phyloP scores from a whole-genome alignment of 2,113 vertebrate genomes.

The Probosciger aterrimus region DNA sequence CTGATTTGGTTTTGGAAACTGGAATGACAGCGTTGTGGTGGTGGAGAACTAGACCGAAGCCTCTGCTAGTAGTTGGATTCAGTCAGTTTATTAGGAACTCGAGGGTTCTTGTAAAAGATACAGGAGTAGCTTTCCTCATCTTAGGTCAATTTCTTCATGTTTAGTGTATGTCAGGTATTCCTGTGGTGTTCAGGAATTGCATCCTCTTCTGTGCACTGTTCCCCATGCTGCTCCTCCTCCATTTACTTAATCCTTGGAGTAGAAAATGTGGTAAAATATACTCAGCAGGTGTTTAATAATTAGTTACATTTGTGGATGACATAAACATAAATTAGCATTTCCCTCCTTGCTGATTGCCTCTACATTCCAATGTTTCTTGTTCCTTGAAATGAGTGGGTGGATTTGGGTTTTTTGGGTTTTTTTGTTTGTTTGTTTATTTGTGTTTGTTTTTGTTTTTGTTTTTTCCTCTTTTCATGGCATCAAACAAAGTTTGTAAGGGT shows the following conservation, averaged over 20 bases:
- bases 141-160: background rate
- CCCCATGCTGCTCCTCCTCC: background rate
- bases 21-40: background rate
- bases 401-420: background rate
- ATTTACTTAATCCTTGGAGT: accelerated
- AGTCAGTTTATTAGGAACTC: background rate
- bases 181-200: background rate
- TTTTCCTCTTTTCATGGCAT: background rate
- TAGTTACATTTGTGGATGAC: background rate
- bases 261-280: background rate
- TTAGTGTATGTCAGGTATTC: background rate
- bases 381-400: background rate
- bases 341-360: background rate
- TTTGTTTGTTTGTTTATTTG: too few relatives aligned
- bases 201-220: background rate
- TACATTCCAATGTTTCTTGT: background rate
- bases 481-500: background rate
- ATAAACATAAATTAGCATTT: background rate
- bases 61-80: background rate
- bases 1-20: background rate
- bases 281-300: background rate
- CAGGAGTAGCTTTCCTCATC: background rate
- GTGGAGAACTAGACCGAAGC: background rate
- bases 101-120: background rate
- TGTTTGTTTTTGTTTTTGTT: background rate